Conservation (phyloP, 2,797 vertebrate species). For the Cichlasoma orientale region DNA sequence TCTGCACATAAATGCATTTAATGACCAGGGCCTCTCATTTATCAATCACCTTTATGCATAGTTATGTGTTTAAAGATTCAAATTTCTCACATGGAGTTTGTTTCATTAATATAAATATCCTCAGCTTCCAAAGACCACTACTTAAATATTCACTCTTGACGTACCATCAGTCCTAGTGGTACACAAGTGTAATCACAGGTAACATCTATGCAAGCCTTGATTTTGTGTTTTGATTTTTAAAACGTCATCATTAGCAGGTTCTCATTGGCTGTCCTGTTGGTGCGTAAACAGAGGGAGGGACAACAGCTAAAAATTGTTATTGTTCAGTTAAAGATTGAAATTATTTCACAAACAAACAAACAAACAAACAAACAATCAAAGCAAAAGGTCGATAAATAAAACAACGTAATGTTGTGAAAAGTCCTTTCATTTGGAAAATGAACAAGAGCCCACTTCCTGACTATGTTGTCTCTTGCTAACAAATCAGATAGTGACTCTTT, state of each 20-base stretch:
- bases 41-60: background rate
- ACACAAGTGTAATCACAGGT: too few relatives aligned
- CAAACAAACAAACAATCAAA: background rate
- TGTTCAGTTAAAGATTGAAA: background rate
- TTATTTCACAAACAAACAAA: background rate
- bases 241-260: background rate
- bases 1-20: constrained; percentile 2
- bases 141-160: background rate
- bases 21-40: background rate
- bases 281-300: background rate
- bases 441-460: too few relatives aligned
- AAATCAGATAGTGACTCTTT: constrained; percentile 9
- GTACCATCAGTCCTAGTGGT: background rate
- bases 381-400: background rate
- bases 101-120: background rate
- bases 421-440: background rate
- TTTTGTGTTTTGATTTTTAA: too few relatives aligned
- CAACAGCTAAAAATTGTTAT: background rate
- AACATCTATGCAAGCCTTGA: too few relatives aligned
- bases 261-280: background rate
- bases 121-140: background rate
- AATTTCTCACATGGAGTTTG: background rate
- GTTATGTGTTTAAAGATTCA: background rate
- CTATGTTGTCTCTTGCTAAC: background rate
- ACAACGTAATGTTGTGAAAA: constrained; percentile 2